phyloP scores from a whole-genome alignment of 2,888 invertebrate species.

The Erebia palarica region DNA sequence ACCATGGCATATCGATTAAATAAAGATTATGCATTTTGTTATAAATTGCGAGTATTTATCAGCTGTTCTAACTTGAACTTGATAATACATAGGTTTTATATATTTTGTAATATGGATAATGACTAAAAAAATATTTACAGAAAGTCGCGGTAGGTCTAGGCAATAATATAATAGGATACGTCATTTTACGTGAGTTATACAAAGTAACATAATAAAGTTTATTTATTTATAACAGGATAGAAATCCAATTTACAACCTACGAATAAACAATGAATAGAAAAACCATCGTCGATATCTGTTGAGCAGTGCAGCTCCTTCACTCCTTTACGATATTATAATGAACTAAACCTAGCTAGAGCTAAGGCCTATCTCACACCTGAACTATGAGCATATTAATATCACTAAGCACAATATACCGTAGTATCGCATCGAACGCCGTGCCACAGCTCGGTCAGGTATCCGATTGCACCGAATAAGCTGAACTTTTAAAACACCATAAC shows the following conservation, averaged over 20 bases:
- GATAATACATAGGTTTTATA: slow-evolving; percentile 41
- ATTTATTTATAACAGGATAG: slow-evolving; percentile 44
- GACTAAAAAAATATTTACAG: slow-evolving; percentile 72
- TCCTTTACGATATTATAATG: slow-evolving; percentile 53
- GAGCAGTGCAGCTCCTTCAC: slow-evolving; percentile 54
- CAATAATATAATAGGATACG: slow-evolving; percentile 33
- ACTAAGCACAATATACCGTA: slow-evolving; percentile 73
- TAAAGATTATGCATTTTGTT: slow-evolving; percentile 71
- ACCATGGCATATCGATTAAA: slow-evolving; percentile 67
- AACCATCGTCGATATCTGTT: slow-evolving; percentile 38
- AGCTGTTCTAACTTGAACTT: slow-evolving; percentile 41
- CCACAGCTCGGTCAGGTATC: slow-evolving; percentile 50
- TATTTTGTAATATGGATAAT: slow-evolving; percentile 51
- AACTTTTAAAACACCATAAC: slow-evolving; percentile 54
- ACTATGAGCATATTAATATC: slow-evolving; percentile 78
- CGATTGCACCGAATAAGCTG: slow-evolving; percentile 62
- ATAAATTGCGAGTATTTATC: slow-evolving; percentile 49
- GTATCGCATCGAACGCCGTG: slow-evolving; percentile 57
- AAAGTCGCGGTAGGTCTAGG: slow-evolving; percentile 32
- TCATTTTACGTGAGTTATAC: slow-evolving; percentile 31
- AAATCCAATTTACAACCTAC: slow-evolving; percentile 39
- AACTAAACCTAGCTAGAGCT: slow-evolving; percentile 76
- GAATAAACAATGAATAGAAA: slow-evolving; percentile 38
- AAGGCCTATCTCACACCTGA: slow-evolving; percentile 77
- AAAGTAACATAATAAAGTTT: slow-evolving; percentile 42